Conservation (phyloP, 2,797 vertebrate species). For the Mycteria americana region DNA sequence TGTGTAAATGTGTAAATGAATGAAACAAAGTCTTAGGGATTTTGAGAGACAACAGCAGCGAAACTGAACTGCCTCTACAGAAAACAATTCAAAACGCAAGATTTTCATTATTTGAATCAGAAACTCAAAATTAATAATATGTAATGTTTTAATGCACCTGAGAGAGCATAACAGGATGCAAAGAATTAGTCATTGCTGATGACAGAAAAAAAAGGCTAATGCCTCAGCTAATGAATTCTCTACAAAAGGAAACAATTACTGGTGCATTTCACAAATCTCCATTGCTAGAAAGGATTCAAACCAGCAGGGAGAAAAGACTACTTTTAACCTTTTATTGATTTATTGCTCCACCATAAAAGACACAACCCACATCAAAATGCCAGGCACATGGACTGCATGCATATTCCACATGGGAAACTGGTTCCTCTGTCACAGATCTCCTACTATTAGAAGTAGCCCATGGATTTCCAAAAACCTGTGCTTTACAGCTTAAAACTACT, state of each 20-base stretch:
- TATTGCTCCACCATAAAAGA: background rate
- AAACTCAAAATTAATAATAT: background rate
- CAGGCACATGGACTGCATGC: background rate
- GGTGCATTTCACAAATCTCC: conserved; percentile 14
- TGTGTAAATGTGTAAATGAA: background rate
- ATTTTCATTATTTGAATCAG: background rate
- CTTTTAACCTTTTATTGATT: conserved; percentile 50
- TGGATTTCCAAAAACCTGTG: background rate
- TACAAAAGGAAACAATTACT: conserved; percentile 36
- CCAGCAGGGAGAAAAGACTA: conserved; percentile 10
- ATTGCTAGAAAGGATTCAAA: background rate
- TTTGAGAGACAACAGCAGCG: background rate
- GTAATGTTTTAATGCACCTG: background rate
- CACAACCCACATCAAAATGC: background rate
- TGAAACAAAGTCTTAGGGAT: background rate
- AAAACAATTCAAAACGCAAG: background rate
- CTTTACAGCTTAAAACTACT: background rate
- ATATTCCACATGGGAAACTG: background rate
- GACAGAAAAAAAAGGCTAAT: conserved; percentile 4
- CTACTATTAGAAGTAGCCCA: background rate
- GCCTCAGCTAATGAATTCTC: conserved; percentile 17
- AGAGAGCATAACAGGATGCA: background rate
- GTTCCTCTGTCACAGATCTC: background rate
- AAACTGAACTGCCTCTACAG: background rate
- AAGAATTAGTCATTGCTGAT: background rate